phyloP scores from a whole-genome alignment of 2,888 invertebrate genomes.

The Hofmannophila pseudospretella region DNA sequence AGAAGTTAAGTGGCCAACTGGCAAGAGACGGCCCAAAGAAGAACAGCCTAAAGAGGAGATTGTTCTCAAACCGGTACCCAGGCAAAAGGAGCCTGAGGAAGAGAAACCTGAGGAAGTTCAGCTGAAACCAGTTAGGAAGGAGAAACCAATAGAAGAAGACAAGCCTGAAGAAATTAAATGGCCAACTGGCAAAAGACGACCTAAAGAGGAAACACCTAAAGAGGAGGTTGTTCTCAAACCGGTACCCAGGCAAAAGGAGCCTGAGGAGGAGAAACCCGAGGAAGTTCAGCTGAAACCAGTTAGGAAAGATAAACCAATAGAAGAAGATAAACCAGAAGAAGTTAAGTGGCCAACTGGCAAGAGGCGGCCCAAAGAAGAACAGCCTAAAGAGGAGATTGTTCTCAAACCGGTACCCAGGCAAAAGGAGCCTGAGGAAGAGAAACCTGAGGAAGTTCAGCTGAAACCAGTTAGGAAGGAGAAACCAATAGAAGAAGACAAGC shows the following conservation, averaged over 20 bases:
- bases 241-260: constrained; percentile 26
- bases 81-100: constrained; percentile 27
- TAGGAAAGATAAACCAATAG: constrained; percentile 31
- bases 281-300: constrained; percentile 43
- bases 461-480: constrained; percentile 39
- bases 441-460: constrained; percentile 23
- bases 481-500: constrained; percentile 36
- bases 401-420: constrained; percentile 33
- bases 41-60: constrained; percentile 37
- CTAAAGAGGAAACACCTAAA: constrained; percentile 40
- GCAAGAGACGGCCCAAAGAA: constrained; percentile 36
- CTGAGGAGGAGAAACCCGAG: constrained; percentile 51
- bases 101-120: constrained; percentile 57
- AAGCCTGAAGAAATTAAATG: constrained; percentile 53
- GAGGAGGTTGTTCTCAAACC: constrained; percentile 35
- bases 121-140: constrained; percentile 40
- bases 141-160: constrained; percentile 29
- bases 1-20: constrained; percentile 37
- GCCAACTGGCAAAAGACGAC: constrained; percentile 33
- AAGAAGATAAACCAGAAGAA: constrained; percentile 39
- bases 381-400: constrained; percentile 25
- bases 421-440: constrained; percentile 33
- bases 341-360: constrained; percentile 35
- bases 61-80: constrained; percentile 38
- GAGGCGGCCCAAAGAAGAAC: constrained; percentile 30